A percentile compares a stretch with the other conserved stretches of the same genome.
phyloP scores from a whole-genome alignment of 2,113 vertebrate species.

The Thunnus maccoyii region DNA sequence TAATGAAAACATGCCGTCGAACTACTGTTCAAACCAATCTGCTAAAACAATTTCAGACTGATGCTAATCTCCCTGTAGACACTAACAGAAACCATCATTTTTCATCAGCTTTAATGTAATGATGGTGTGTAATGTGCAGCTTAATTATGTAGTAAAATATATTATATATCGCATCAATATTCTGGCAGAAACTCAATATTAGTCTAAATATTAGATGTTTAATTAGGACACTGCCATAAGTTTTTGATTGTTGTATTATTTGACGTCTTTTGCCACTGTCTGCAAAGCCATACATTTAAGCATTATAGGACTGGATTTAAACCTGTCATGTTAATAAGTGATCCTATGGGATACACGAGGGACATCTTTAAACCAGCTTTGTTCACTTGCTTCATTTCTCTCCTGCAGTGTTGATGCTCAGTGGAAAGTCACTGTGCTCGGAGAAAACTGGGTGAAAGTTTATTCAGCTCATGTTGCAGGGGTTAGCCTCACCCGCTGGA shows the following conservation, averaged over 20 bases:
- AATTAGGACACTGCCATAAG: no score
- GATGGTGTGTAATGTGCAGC: no score
- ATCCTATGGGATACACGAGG: background rate
- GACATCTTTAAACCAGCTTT: background rate
- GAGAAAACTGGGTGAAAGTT: constrained; percentile 49
- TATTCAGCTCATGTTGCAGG: constrained; percentile 36
- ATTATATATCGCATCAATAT: no score
- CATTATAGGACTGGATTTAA: background rate
- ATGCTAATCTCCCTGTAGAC: no score
- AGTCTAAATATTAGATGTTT: no score
- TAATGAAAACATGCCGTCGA: no score
- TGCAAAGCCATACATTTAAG: background rate
- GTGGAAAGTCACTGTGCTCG: constrained; percentile 4
- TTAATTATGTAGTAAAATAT: no score
- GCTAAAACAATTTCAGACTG: no score
- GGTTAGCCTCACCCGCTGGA: background rate
- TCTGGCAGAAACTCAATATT: no score
- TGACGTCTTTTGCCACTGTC: background rate
- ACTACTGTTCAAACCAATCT: no score
- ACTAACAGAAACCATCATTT: no score
- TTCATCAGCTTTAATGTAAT: no score
- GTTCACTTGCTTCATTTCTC: background rate
- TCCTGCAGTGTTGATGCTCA: background rate
- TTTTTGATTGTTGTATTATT: background rate
- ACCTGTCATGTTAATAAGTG: background rate